A percentile compares a stretch with the other conserved stretches of the same genome.
Evolutionary conservation across 2,797 vertebrate species (phyloP).

Genomic region (Eleutherodactylus coqui): DNA sequence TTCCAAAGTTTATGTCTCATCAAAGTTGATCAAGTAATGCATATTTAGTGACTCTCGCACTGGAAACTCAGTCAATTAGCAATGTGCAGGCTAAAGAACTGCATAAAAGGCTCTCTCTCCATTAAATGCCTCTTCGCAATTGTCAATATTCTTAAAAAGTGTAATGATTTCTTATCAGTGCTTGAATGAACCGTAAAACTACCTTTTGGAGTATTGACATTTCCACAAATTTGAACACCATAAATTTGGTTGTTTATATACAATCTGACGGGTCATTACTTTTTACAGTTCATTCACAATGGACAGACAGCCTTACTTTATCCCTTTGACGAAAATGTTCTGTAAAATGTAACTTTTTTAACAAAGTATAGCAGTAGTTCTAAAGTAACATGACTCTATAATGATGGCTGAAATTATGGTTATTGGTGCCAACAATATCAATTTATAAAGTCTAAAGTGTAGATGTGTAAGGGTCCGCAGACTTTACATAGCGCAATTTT

Average conservation of each 20-base stretch:
- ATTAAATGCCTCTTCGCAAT: conserved; percentile 74
- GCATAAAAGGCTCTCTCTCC: conserved; percentile 77
- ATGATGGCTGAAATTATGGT: neutral
- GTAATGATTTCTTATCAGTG: conserved; percentile 81
- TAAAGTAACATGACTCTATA: neutral
- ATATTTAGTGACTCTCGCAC: conserved; percentile 75
- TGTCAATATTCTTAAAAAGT: conserved; percentile 78
- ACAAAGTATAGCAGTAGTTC: neutral
- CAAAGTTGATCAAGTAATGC: conserved; percentile 61
- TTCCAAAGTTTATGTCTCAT: conserved; percentile 22
- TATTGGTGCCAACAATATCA: neutral
- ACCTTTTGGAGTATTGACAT: conserved; percentile 84
- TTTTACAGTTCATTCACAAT: conserved; percentile 67
- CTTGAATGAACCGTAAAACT: conserved; percentile 81
- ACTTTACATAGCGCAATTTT: too few species aligned
- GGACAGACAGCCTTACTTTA: neutral
- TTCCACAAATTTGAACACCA: conserved; percentile 78
- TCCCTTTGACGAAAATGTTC: conserved; percentile 4
- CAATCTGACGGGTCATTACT: conserved; percentile 73
- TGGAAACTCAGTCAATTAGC: conserved; percentile 78
- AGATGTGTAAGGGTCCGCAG: too few species aligned
- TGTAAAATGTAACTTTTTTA: neutral
- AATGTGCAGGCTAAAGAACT: conserved; percentile 78
- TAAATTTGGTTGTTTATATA: conserved; percentile 71
- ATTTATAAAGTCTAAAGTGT: too few species aligned